Evolutionary conservation across 2,888 invertebrate species (phyloP).

Genomic region (Drosophila subquinaria): DNA sequence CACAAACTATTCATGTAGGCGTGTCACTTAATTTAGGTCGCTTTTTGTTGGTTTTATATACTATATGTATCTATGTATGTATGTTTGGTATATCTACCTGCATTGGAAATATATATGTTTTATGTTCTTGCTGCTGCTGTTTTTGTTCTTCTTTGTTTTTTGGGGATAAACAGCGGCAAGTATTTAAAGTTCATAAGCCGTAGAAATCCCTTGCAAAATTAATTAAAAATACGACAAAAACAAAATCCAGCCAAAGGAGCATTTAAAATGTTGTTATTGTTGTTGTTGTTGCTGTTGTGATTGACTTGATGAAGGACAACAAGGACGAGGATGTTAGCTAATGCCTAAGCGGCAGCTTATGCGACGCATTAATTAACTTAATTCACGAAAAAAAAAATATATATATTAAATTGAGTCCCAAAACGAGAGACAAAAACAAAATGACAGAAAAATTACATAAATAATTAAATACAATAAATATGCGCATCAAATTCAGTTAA

Average conservation of each 20-base stretch:
- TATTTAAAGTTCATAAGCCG: conserved; percentile 75
- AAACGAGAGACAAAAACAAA: not conserved
- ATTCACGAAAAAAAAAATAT: conserved; percentile 40
- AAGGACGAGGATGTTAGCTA: conserved; percentile 54
- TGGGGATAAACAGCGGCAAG: conserved; percentile 35
- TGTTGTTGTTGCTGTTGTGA: conserved; percentile 39
- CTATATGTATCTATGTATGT: not conserved
- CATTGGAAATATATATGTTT: conserved; percentile 13
- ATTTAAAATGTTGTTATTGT: conserved; percentile 30
- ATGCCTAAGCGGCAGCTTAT: conserved; percentile 62
- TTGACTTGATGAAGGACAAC: conserved; percentile 74
- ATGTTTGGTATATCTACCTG: conserved; percentile 18
- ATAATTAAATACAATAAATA: conserved; percentile 60
- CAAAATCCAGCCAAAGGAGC: conserved; percentile 42
- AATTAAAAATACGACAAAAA: conserved; percentile 66
- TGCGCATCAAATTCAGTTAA: conserved; percentile 53
- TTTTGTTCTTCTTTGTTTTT: conserved; percentile 13
- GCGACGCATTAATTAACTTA: conserved; percentile 71
- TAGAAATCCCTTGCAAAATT: conserved; percentile 65
- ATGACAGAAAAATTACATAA: conserved; percentile 32
- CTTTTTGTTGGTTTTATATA: conserved; percentile 15
- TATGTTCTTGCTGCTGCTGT: not conserved
- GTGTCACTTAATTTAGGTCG: conserved; percentile 26
- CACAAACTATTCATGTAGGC: conserved; percentile 5
- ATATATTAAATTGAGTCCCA: not conserved